These are phyloP conservation scores for Ascaphus truei DNA, from an alignment of 2,113 vertebrate genomes.

Conservation along the genomic window DNA sequence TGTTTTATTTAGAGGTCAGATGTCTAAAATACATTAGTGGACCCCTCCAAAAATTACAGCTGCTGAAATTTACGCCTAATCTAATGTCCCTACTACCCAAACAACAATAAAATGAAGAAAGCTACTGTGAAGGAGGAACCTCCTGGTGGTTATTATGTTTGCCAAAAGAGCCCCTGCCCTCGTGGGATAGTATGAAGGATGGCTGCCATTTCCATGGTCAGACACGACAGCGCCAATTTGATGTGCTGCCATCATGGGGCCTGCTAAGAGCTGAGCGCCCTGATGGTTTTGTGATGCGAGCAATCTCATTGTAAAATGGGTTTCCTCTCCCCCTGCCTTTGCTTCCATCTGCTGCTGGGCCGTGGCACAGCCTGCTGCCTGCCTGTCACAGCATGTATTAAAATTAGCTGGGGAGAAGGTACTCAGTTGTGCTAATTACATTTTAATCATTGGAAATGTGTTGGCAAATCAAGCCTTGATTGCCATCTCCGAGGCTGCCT, in stretches of 20 bases:
- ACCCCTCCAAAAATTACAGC: too few relatives aligned
- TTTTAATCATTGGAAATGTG: constrained; percentile 99
- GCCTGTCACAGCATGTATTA: constrained; percentile 98
- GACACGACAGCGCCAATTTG: constrained; percentile 86
- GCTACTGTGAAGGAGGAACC: constrained; percentile 31
- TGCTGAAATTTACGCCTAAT: too few relatives aligned
- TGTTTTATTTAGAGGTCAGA: too few relatives aligned
- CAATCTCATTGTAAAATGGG: constrained; percentile 92
- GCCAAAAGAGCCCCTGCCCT: constrained; percentile 66
- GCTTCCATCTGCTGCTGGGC: constrained; percentile 99
- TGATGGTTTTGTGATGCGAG: constrained; percentile 98
- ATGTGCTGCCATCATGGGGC: constrained; percentile 86
- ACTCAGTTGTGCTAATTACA: constrained; percentile 99
- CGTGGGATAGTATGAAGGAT: constrained; percentile 74
- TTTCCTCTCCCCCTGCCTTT: constrained; percentile 90
- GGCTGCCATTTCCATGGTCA: constrained; percentile 83
- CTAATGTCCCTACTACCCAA: too few relatives aligned
- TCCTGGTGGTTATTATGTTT: constrained; percentile 62
- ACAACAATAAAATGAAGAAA: neutral
- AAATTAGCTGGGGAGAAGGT: constrained; percentile 99
- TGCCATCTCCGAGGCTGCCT: constrained; percentile 93
- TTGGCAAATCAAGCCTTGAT: constrained; percentile 99
- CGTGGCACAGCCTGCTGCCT: constrained; percentile 87
- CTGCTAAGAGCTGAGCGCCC: constrained; percentile 84
- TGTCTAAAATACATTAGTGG: too few relatives aligned